Evolutionary conservation across 2,113 vertebrate species (phyloP).

Genomic region (Ginglymostoma cirratum): DNA sequence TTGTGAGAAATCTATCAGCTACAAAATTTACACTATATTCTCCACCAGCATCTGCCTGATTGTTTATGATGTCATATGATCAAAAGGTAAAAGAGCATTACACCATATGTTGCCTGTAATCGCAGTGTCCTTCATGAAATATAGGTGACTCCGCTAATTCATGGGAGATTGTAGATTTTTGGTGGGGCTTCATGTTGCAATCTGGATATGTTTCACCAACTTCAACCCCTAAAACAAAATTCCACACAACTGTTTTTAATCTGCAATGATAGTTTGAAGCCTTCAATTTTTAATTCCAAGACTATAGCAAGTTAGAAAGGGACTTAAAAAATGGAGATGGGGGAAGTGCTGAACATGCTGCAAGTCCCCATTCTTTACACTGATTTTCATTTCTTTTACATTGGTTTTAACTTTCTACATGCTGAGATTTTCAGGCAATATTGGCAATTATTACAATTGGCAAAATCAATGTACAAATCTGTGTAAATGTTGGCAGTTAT

Average conservation of each 20-base stretch:
- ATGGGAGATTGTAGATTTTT: background rate
- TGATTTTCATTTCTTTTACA: background rate
- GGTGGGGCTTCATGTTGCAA: background rate
- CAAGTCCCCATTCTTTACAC: background rate
- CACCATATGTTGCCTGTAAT: background rate
- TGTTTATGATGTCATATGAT: background rate
- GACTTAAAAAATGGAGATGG: background rate
- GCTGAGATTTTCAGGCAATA: background rate
- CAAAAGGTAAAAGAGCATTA: background rate
- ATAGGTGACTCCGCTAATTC: background rate
- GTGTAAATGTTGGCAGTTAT: background rate
- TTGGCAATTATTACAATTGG: background rate
- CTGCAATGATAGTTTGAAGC: background rate
- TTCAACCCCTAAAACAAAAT: background rate
- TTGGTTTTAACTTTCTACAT: background rate
- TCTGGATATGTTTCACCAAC: background rate
- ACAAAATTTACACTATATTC: background rate
- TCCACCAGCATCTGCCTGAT: background rate
- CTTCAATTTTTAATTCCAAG: background rate
- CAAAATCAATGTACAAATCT: background rate
- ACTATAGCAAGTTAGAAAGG: background rate
- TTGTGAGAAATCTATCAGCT: background rate
- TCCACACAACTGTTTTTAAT: background rate
- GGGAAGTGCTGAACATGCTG: background rate
- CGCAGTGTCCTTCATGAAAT: background rate